Evolutionary conservation across 2,797 vertebrate species (phyloP).

Genomic region (Muscicapa striata): DNA sequence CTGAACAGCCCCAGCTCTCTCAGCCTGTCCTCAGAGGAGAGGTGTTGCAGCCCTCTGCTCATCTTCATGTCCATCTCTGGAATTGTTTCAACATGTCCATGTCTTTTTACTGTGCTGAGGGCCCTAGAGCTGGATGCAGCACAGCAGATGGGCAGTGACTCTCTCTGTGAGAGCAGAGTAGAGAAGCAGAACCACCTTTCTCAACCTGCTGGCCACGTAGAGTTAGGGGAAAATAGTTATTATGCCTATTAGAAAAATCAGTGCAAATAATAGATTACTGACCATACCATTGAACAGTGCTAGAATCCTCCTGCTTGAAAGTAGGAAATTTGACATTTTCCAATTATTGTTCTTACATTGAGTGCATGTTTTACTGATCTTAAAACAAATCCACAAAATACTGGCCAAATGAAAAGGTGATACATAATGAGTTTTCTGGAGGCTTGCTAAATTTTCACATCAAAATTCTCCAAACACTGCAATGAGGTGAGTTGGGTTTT

Average conservation of each 20-base stretch:
- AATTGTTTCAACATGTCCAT: fast-evolving
- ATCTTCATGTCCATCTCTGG: background rate
- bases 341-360: background rate
- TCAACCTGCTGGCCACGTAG: background rate
- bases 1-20: background rate
- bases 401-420: background rate
- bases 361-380: background rate
- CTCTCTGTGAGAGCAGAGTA: fast-evolving
- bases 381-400: background rate
- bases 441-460: background rate
- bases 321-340: background rate
- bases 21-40: fast-evolving
- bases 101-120: background rate
- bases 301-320: background rate
- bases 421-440: background rate
- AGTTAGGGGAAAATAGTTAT: background rate
- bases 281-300: background rate
- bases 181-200: background rate
- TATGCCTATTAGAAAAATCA: background rate
- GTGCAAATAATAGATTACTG: background rate
- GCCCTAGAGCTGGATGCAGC: fast-evolving
- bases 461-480: background rate
- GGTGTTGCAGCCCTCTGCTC: fast-evolving
- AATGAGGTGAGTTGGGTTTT: background rate
- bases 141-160: background rate